Conservation (phyloP, 2,113 vertebrate species). For the Semnopithecus entellus region DNA sequence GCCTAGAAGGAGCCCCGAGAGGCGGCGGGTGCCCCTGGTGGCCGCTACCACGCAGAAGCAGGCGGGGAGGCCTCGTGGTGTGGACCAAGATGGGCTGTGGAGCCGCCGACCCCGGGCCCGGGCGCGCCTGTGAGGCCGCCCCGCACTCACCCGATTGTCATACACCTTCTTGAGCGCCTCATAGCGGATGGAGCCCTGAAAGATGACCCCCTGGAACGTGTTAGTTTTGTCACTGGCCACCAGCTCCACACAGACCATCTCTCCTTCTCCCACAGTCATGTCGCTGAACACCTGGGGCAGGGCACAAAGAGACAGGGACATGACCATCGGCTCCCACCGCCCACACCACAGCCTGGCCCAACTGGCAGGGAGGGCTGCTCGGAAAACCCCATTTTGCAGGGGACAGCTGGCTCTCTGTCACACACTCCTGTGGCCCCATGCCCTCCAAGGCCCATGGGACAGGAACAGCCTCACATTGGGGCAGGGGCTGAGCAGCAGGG, state of each 20-base stretch:
- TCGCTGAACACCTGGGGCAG: slow-evolving; percentile 93
- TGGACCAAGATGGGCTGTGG: neutral
- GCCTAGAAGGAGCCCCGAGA: neutral
- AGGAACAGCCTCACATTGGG: accelerated
- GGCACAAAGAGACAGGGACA: accelerated
- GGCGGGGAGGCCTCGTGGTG: accelerated
- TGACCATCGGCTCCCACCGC: accelerated
- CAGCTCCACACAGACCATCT: slow-evolving; percentile 99
- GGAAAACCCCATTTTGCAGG: neutral
- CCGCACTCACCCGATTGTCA: slow-evolving; percentile 93
- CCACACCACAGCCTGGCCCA: accelerated
- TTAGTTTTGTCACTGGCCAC: slow-evolving; percentile 98
- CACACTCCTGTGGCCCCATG: neutral
- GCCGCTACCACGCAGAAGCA: accelerated
- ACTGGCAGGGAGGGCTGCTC: neutral
- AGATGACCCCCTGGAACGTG: slow-evolving; percentile 98
- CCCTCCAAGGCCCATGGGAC: accelerated
- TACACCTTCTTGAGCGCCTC: slow-evolving; percentile 99
- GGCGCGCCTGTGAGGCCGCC: accelerated
- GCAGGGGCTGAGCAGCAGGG: neutral
- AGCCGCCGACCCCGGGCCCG: accelerated
- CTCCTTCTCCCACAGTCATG: slow-evolving; percentile 98
- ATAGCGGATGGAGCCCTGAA: slow-evolving; percentile 98
- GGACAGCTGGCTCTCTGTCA: neutral
- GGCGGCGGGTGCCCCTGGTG: neutral